These are phyloP conservation scores for Pelodytes ibericus DNA, from an alignment of 2,797 vertebrate genomes.

Conservation along the genomic window DNA sequence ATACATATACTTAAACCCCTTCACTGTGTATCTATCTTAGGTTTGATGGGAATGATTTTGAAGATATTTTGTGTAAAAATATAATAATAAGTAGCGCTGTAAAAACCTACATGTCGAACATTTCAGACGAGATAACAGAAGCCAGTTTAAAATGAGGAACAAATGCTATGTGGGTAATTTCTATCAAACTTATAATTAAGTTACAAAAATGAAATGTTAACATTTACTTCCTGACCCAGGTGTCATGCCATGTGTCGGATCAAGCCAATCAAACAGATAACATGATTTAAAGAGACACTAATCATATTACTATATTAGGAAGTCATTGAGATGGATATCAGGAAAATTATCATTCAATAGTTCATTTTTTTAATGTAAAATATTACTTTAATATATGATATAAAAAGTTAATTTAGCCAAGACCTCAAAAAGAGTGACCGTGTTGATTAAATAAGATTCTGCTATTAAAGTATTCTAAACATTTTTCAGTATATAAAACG, in stretches of 20 bases:
- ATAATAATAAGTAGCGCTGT: too few species aligned
- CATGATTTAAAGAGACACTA: conserved; percentile 51
- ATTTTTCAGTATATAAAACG: too few species aligned
- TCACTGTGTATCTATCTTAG: too few species aligned
- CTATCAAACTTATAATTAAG: conserved; percentile 35
- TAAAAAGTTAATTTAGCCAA: conserved; percentile 35
- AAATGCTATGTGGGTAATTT: neutral
- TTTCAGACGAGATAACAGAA: neutral
- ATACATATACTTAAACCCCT: too few species aligned
- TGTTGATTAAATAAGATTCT: too few species aligned
- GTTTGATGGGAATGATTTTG: too few species aligned
- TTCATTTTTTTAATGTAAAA: conserved; percentile 40
- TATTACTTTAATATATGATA: conserved; percentile 39
- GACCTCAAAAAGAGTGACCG: neutral
- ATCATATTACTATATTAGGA: conserved; percentile 50
- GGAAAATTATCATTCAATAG: conserved; percentile 42
- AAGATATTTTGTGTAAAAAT: too few species aligned
- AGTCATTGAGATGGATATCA: conserved; percentile 52
- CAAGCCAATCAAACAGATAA: conserved; percentile 48
- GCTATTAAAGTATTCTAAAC: too few species aligned
- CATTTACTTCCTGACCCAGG: conserved; percentile 44
- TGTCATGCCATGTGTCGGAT: conserved; percentile 42
- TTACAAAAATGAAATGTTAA: conserved; percentile 36
- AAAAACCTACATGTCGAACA: too few species aligned
- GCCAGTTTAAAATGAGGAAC: conserved; percentile 2